phyloP scores from a whole-genome alignment of 1,140 invertebrate genomes.

The Bombyx mandarina region DNA sequence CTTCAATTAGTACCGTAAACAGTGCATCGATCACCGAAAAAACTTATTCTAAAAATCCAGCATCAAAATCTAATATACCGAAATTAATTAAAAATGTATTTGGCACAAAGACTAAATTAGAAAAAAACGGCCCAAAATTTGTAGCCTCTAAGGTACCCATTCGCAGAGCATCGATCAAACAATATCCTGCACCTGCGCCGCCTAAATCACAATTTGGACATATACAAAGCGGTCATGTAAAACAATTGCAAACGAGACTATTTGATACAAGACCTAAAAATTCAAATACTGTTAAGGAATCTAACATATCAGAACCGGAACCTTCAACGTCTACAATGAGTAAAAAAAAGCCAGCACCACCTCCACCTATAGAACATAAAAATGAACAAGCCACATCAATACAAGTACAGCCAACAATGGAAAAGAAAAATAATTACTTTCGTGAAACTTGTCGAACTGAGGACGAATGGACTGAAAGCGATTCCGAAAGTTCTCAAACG shows the following conservation, averaged over 20 bases:
- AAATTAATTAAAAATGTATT: slow-evolving; percentile 41
- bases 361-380: slow-evolving; percentile 24
- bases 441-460: slow-evolving; percentile 74
- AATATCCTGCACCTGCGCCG: slow-evolving; percentile 48
- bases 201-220: slow-evolving; percentile 59
- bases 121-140: slow-evolving; percentile 45
- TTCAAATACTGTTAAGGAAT: slow-evolving; percentile 12
- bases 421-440: slow-evolving; percentile 60
- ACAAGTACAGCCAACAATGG: slow-evolving; percentile 22
- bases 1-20: neutral
- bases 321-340: slow-evolving; percentile 37
- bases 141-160: slow-evolving; percentile 55
- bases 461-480: slow-evolving; percentile 71
- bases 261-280: slow-evolving; percentile 57
- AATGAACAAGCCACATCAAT: slow-evolving; percentile 16
- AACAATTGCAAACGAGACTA: slow-evolving; percentile 70
- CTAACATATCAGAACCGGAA: slow-evolving; percentile 19
- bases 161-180: slow-evolving; percentile 47
- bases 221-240: slow-evolving; percentile 68
- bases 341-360: slow-evolving; percentile 54
- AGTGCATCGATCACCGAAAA: neutral
- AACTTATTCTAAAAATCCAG: slow-evolving; percentile 16
- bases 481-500: slow-evolving; percentile 42
- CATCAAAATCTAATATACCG: slow-evolving; percentile 46
- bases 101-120: slow-evolving; percentile 38